These are phyloP conservation scores for Drosophila guanche DNA, from an alignment of 1,140 invertebrate species.

Conservation along the genomic window DNA sequence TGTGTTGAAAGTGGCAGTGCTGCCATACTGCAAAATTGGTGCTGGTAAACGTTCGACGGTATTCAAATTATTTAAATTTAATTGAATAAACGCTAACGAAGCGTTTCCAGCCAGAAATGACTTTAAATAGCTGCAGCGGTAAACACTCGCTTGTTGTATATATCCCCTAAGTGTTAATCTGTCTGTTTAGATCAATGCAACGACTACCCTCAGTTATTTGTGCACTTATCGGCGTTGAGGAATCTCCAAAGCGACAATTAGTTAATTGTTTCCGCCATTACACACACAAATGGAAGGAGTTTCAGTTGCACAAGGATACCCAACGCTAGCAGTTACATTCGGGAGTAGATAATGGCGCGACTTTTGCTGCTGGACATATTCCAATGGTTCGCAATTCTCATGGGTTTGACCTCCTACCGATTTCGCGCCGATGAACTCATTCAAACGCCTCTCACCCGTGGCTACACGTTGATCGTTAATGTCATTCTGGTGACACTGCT, in stretches of 20 bases:
- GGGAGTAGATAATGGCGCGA: conserved; percentile 1
- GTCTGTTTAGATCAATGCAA: conserved; percentile 1
- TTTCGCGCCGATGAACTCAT: background rate
- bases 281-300: background rate
- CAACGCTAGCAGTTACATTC: background rate
- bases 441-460: conserved; percentile 10
- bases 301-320: conserved; percentile 1
- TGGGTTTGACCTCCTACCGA: conserved; percentile 25
- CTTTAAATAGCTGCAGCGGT: too few relatives aligned
- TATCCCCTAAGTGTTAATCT: conserved; percentile 6
- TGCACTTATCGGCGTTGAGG: too few relatives aligned
- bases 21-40: too few relatives aligned
- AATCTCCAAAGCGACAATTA: too few relatives aligned
- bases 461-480: conserved; percentile 37
- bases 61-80: too few relatives aligned
- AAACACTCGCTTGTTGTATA: background rate
- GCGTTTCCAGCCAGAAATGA: too few relatives aligned
- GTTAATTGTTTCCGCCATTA: too few relatives aligned
- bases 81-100: too few relatives aligned
- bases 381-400: conserved; percentile 5
- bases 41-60: too few relatives aligned
- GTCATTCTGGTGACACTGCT: conserved; percentile 14
- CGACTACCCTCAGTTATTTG: background rate
- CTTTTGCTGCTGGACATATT: background rate
- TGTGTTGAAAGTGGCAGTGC: too few relatives aligned